A percentile compares a stretch with the other conserved stretches of the same genome.
Conservation (phyloP, 1,140 invertebrate genomes). For the Cydia splendana region DNA sequence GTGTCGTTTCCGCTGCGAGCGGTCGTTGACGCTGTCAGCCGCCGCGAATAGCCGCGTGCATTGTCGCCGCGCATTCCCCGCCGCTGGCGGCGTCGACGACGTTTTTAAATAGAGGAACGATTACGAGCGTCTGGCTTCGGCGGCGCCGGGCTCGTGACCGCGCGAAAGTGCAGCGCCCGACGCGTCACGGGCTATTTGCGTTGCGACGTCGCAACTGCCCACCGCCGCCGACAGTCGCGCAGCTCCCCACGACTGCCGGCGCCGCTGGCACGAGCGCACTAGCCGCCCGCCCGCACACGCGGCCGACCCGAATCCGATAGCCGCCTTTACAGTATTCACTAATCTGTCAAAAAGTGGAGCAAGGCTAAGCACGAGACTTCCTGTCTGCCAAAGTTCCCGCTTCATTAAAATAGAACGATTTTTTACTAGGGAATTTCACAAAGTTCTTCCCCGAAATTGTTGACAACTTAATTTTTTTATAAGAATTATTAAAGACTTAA, state of each 20-base stretch:
- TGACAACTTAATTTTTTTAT: not conserved
- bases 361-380: constrained; percentile 24
- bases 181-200: constrained; percentile 76
- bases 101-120: constrained; percentile 77
- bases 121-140: constrained; percentile 71
- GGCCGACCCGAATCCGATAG: constrained; percentile 36
- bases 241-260: constrained; percentile 39
- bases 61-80: constrained; percentile 74
- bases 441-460: not conserved
- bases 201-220: constrained; percentile 37
- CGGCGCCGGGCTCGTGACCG: constrained; percentile 74
- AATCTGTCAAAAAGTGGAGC: constrained; percentile 27
- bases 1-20: constrained; percentile 74
- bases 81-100: constrained; percentile 61
- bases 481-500: not conserved
- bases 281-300: constrained; percentile 48
- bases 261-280: constrained; percentile 35
- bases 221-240: constrained; percentile 42
- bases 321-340: constrained; percentile 8
- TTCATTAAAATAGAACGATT: not conserved
- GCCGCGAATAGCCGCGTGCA: constrained; percentile 48
- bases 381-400: constrained; percentile 7
- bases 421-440: not conserved
- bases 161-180: constrained; percentile 75
- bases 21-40: constrained; percentile 68